phyloP scores from a whole-genome alignment of 1,140 invertebrate genomes.

The Pteromalus puparum region DNA sequence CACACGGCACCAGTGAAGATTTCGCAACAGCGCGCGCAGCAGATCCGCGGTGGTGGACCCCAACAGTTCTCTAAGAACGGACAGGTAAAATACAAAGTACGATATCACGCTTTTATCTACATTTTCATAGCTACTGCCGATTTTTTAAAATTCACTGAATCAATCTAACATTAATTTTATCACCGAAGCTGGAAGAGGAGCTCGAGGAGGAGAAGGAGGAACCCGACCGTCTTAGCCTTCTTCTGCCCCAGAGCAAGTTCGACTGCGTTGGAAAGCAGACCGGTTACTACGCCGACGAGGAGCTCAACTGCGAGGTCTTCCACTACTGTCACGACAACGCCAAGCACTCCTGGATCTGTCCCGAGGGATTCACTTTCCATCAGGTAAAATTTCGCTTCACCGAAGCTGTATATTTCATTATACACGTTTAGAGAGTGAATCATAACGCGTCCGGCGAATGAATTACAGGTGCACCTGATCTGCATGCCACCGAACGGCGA shows the following conservation, averaged over 20 bases:
- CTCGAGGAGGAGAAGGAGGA: constrained; percentile 88
- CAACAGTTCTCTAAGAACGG: constrained; percentile 53
- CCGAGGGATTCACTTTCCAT: constrained; percentile 94
- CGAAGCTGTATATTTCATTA: too few relatives aligned
- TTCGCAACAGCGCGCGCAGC: constrained; percentile 17
- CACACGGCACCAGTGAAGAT: constrained; percentile 48
- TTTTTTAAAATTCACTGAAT: neutral
- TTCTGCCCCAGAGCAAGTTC: constrained; percentile 90
- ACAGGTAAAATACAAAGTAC: constrained; percentile 48
- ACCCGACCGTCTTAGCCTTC: constrained; percentile 86
- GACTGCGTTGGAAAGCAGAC: constrained; percentile 86
- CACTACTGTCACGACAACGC: constrained; percentile 95
- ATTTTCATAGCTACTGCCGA: too few relatives aligned
- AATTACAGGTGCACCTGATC: constrained; percentile 88
- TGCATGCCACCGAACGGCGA: constrained; percentile 93
- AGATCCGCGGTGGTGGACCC: constrained; percentile 46
- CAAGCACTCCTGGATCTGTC: constrained; percentile 95
- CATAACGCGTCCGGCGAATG: too few relatives aligned
- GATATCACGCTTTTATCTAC: neutral
- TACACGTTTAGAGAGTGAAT: too few relatives aligned
- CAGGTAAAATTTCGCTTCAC: constrained; percentile 77
- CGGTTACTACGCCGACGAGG: constrained; percentile 94
- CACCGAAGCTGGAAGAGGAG: constrained; percentile 72
- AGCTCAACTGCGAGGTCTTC: constrained; percentile 93
- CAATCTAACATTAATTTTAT: neutral